phyloP scores from a whole-genome alignment of 2,888 invertebrate genomes.

The Drosophila histrio region DNA sequence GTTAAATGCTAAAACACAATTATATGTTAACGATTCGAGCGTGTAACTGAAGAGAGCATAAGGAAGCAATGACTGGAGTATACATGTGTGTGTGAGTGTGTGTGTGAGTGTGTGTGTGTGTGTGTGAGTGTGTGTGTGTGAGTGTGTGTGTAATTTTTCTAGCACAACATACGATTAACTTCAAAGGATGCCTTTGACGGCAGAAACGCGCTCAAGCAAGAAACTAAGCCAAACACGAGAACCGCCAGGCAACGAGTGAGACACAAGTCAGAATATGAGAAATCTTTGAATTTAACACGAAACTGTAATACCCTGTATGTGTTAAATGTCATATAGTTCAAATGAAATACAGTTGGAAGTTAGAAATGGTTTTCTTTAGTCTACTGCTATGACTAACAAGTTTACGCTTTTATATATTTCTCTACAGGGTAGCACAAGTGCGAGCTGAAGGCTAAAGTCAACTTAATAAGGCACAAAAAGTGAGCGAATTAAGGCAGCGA shows the following conservation, averaged over 20 bases:
- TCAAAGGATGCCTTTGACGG: constrained; percentile 78
- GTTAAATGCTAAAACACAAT: constrained; percentile 77
- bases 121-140: constrained; percentile 11
- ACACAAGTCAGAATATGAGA: constrained; percentile 8
- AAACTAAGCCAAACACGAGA: constrained; percentile 69
- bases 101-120: constrained; percentile 1
- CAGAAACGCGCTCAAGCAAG: constrained; percentile 72
- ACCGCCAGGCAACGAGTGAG: constrained; percentile 22
- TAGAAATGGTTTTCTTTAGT: too few relatives aligned
- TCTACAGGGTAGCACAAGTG: constrained; percentile 1
- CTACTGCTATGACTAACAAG: too few relatives aligned
- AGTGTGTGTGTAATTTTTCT: constrained; percentile 55
- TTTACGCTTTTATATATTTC: too few relatives aligned
- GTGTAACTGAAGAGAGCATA: constrained; percentile 37
- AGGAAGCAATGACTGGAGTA: constrained; percentile 27
- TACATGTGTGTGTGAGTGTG: neutral
- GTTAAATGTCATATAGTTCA: too few relatives aligned
- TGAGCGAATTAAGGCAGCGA: constrained; percentile 67
- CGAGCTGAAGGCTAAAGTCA: neutral
- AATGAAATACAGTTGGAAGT: too few relatives aligned
- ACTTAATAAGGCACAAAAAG: constrained; percentile 47
- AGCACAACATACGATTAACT: constrained; percentile 74
- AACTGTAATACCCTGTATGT: constrained; percentile 19
- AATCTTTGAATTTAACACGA: neutral
- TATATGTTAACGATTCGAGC: constrained; percentile 64